phyloP scores from a whole-genome alignment of 2,797 vertebrate species.

The Acridotheres tristis region DNA sequence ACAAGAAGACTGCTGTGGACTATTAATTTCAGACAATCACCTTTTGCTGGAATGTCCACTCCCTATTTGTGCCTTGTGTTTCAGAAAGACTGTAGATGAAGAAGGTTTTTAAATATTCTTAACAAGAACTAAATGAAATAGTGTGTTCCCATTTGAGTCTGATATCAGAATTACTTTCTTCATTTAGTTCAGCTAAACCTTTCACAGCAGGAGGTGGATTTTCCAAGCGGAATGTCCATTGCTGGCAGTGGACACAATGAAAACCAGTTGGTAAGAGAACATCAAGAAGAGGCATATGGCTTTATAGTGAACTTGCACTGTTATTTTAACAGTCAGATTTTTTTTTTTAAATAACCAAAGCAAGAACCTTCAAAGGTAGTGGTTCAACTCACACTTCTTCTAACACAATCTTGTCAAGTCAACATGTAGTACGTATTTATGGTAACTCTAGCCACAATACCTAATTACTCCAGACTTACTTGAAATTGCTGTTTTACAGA shows the following conservation, averaged over 20 bases:
- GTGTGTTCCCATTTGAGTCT: constrained; percentile 13
- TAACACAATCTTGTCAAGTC: background rate
- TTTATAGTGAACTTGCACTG: background rate
- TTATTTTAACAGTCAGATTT: constrained; percentile 3
- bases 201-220: constrained; percentile 37
- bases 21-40: constrained; percentile 65
- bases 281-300: background rate
- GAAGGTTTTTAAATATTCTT: constrained; percentile 47
- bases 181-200: constrained; percentile 8
- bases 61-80: constrained; percentile 74
- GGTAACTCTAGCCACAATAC: background rate
- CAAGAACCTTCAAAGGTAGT: constrained; percentile 13
- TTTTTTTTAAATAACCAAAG: constrained; percentile 53
- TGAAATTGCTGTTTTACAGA: constrained; percentile 35
- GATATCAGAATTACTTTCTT: constrained; percentile 15
- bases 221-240: constrained; percentile 11
- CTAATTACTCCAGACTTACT: background rate
- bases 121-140: constrained; percentile 38
- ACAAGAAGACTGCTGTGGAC: constrained; percentile 17
- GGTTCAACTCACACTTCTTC: constrained; percentile 28
- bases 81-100: constrained; percentile 64
- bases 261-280: background rate
- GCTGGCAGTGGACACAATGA: constrained; percentile 38
- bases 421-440: background rate
- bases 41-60: constrained; percentile 63